Evolutionary conservation across 2,797 vertebrate species (phyloP), one percentile per base, ranked within the genome.

Genomic region (Amazona finschi): DNA sequence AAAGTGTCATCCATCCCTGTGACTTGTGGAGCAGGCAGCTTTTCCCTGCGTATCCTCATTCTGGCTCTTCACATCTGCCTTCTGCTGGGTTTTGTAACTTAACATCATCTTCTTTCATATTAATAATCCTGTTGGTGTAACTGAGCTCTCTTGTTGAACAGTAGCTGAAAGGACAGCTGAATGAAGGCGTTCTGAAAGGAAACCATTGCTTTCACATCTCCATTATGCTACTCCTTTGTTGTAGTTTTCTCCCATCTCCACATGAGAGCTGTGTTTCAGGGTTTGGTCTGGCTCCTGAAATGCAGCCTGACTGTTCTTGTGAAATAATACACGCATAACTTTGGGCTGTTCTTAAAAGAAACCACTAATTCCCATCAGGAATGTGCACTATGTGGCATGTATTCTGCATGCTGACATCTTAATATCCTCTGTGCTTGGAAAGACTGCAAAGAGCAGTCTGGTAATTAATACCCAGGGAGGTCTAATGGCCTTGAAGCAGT

Each of bases 231-330:
- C 44, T 74, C 61, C 49, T 91, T 66, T 93, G 67, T 71, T 61
- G 75, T 14, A 31, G n/a, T 64, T 85, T 11, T 15, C n/a, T 76
- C 60, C 60, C 0, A 0, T 49, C 71, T 67, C 67, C 0, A 0
- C 4, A 2, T 13, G 21, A 72, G 71, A 38, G 15, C 72, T 0
- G 1, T 15, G 16, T 49, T 30, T 41, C n/a, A 12, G 20, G 62
- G 43, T 39, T 25, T 1, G 1, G 36, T 41, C 39, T 28, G 5
- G 28, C 87, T 69, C 15, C 62, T 8, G 60, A 27, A 6, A 33
- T 11, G 10, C 7, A 30, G 64, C 3, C 75, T 58, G 55, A 50
- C 17, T 49, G 20, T 52, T 43, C 31, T 31, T 70, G 24, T 38
- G 57, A 22, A 62, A 28, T 50, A 50, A 50, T 22, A 7, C 30